A percentile compares a stretch with the other conserved stretches of the same genome.
Evolutionary conservation across 2,888 invertebrate species (phyloP).

Genomic region (Aleiodes testaceus): DNA sequence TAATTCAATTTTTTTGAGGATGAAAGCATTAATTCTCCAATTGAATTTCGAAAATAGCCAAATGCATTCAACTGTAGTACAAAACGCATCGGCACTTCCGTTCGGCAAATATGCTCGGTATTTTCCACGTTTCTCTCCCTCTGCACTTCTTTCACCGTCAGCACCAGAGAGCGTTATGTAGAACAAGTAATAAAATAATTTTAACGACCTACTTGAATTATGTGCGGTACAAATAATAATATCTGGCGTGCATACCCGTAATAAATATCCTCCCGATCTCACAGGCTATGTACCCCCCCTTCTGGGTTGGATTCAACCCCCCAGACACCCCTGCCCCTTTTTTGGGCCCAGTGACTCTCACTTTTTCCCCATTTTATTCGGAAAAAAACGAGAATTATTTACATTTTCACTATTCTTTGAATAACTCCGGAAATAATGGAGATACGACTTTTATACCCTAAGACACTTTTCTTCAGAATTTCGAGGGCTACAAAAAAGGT

Average conservation of each 20-base stretch:
- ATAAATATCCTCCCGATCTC: slow-evolving; percentile 64
- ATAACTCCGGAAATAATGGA: too few species aligned
- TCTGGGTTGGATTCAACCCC: slow-evolving; percentile 43
- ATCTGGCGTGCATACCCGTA: slow-evolving; percentile 65
- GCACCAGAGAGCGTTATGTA: slow-evolving; percentile 52
- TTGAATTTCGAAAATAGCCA: slow-evolving; percentile 32
- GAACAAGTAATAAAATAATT: slow-evolving; percentile 70
- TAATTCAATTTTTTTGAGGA: too few species aligned
- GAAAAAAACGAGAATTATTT: too few species aligned
- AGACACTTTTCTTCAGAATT: too few species aligned
- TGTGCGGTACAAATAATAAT: slow-evolving; percentile 69
- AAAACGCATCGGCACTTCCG: slow-evolving; percentile 27
- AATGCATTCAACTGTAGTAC: slow-evolving; percentile 18
- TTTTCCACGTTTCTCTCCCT: slow-evolving; percentile 54
- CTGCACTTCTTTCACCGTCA: slow-evolving; percentile 1
- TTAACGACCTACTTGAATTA: slow-evolving; percentile 70
- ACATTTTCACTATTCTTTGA: too few species aligned
- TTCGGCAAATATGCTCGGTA: slow-evolving; percentile 46
- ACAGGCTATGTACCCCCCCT: slow-evolving; percentile 37
- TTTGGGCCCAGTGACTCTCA: too few species aligned
- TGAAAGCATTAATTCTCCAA: slow-evolving; percentile 36
- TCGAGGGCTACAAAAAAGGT: too few species aligned
- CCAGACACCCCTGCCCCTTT: slow-evolving; percentile 53
- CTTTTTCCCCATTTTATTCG: too few species aligned
- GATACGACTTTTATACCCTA: too few species aligned